Conservation (phyloP, 2,113 vertebrate genomes). For the Ramphastos sulfuratus region DNA sequence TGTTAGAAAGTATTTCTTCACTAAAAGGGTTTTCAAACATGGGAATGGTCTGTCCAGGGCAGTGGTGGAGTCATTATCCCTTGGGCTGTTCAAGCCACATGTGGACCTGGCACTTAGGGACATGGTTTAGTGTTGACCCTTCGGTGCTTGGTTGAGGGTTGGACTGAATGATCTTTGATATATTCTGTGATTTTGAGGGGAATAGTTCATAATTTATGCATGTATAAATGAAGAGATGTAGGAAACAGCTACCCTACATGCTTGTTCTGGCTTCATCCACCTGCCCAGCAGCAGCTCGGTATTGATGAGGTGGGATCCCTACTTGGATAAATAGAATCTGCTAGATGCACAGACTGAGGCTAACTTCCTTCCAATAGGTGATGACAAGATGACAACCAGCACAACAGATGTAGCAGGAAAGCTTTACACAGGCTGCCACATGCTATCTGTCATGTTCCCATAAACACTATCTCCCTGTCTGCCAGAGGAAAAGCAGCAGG, state of each 20-base stretch:
- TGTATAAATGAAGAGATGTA: not conserved
- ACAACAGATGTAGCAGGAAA: not conserved
- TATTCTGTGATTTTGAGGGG: too few species aligned
- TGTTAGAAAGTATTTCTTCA: too few species aligned
- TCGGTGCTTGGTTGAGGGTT: too few species aligned
- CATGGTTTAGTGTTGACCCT: too few species aligned
- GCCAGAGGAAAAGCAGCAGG: not conserved
- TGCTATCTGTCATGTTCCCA: not conserved
- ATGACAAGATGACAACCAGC: not conserved
- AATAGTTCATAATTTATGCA: not conserved
- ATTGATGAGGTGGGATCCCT: not conserved
- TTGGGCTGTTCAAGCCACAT: too few species aligned
- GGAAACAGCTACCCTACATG: not conserved
- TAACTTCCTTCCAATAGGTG: not conserved
- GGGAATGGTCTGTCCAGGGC: too few species aligned
- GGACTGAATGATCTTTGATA: too few species aligned
- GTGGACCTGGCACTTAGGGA: too few species aligned
- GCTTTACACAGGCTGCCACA: not conserved
- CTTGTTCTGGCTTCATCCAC: not conserved
- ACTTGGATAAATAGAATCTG: not conserved
- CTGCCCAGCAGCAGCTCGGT: not conserved
- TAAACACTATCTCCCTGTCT: too few species aligned
- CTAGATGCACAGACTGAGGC: not conserved
- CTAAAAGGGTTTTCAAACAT: too few species aligned
- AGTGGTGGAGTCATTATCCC: too few species aligned